Percentiles rank a stretch among this genome's conserved stretches.
These are phyloP conservation scores for Labeo rohita DNA, from an alignment of 2,113 vertebrate species.

Conservation along the genomic window DNA sequence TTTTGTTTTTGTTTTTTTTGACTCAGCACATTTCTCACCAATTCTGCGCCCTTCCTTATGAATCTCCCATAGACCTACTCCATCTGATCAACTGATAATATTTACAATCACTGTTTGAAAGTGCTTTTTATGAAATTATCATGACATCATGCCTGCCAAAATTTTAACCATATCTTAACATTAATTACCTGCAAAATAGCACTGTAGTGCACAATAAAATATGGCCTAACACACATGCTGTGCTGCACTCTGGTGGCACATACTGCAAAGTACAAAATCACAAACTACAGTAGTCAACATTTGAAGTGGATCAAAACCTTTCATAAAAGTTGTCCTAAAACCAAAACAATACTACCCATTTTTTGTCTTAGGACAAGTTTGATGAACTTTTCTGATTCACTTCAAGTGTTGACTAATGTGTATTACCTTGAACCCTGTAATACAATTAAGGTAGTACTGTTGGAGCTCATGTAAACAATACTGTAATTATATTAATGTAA, in stretches of 20 bases:
- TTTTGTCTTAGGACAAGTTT: too few species aligned
- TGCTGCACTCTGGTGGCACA: neutral
- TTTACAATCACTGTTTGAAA: neutral
- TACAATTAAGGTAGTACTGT: neutral
- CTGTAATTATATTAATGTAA: neutral
- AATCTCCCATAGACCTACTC: neutral
- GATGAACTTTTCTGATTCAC: too few species aligned
- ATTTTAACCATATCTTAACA: neutral
- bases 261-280: neutral
- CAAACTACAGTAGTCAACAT: neutral
- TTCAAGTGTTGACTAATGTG: too few species aligned
- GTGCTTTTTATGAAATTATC: neutral
- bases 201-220: neutral
- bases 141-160: neutral
- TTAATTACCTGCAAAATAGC: neutral
- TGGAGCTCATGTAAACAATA: neutral
- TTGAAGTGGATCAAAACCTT: too few species aligned
- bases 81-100: neutral
- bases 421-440: neutral
- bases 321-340: too few species aligned
- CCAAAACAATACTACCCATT: too few species aligned
- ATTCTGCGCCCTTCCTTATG: too few species aligned
- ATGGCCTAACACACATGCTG: neutral
- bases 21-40: too few species aligned
- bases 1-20: too few species aligned